Conservation (phyloP, 2,797 vertebrate genomes). For the Mustela erminea region DNA sequence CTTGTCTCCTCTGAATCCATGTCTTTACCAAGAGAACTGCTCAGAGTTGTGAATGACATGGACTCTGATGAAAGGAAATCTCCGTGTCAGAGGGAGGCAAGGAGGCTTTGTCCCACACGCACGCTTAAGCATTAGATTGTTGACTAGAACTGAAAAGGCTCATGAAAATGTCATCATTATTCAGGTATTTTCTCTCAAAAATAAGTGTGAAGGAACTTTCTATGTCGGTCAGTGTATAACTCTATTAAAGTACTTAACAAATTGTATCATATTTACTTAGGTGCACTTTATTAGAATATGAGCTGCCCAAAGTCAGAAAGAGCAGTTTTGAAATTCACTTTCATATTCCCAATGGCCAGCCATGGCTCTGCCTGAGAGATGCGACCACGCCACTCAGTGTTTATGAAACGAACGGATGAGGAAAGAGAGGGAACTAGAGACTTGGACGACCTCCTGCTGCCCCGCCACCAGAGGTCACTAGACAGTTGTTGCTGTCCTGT, state of each 20-base stretch:
- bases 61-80: constrained; percentile 34
- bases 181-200: constrained; percentile 36
- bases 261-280: neutral
- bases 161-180: constrained; percentile 23
- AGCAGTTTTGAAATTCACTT: neutral
- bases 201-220: constrained; percentile 17
- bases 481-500: neutral
- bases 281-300: neutral
- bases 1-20: neutral
- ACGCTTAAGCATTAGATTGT: constrained; percentile 19
- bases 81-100: neutral
- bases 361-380: neutral
- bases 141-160: constrained; percentile 51
- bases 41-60: constrained; percentile 3
- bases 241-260: constrained; percentile 18
- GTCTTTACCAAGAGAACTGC: neutral
- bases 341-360: neutral
- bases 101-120: neutral
- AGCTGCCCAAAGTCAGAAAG: neutral
- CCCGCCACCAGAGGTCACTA: neutral
- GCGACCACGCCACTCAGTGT: neutral
- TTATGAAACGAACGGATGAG: neutral
- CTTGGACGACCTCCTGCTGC: neutral
- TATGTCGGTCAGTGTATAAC: neutral
- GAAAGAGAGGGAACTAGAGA: neutral